Base-by-base conservation (phyloP, 2,113 vertebrate species). In the Phalacrocorax brasilianus region DNA sequence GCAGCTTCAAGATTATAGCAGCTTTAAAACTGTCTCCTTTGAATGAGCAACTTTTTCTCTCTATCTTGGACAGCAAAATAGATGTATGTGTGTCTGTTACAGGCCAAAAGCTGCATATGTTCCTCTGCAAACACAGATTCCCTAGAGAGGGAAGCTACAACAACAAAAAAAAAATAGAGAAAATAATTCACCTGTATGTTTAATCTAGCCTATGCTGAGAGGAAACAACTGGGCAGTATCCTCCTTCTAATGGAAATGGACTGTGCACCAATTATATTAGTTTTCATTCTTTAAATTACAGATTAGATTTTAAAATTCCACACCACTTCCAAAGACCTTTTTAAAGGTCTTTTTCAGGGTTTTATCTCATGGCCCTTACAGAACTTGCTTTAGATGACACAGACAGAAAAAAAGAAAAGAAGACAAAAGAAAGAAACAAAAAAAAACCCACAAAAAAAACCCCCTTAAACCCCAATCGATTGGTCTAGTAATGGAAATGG, bases 401-500 rank as follows among this genome's bases (percentile, higher is more conserved):
- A 90, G n/a, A 28, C 11, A 7, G 15, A 14, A 26, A 44, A 63
- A 86, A 38, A 44, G 61, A 86, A 38, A 35, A 26, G 6, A 45
- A 45, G 44, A 45, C 44, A 17, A 33, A 52, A 75, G 38, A n/a
- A 8, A 19, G 12, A 59, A 12, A 27, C 9, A 40, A 59, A 79
- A 83, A 93, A 32, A 8, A 45, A 5, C 15, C 52, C 11, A 27
- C 9, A 35, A 59, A 79, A 85, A 93, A 32, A 8, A 42, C 5
- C 5, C 12, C 12, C 72, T 75, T 78, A 89, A 93, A 65, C 77
- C 35, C 94, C 58, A 89, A 97, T 98, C 95, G 96, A 97, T 97
- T 97, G 85, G 87, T 95, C 94, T 95, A 76, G 97, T 97, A 98
- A 98, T 98, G 97, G 96, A 98, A 97, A 97, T 98, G 96, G 97